Base-by-base conservation (phyloP, 2,797 vertebrate species). In the Poeciliopsis turneri region DNA sequence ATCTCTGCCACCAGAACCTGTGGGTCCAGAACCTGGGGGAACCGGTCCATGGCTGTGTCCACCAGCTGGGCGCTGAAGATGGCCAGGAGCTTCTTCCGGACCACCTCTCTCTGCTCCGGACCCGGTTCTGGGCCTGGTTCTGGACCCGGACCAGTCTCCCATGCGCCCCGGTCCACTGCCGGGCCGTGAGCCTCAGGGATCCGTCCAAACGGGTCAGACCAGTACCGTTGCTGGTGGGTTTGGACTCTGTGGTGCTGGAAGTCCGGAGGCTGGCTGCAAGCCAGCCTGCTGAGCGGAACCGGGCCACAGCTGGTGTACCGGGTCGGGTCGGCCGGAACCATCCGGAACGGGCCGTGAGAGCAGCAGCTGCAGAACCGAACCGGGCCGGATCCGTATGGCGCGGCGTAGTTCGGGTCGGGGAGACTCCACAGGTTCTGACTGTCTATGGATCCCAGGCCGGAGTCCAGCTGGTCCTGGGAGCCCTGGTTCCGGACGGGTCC, bases 381-480 rank as follows among this genome's bases (percentile, higher is more conserved):
- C 30, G 66, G 78, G 4, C 66, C 6, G 66, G 84, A 83, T 41
- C 78, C 69, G 33, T 87, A 81, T 0, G 76, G 18, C 12, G 12
- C 12, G 25, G 74, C 80, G 18, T 85, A 86, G 69, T 76, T 71
- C 55, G 64, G 85, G 18, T 94, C 91, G 23, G 69, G 45, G 33
- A 79, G 66, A 46, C 82, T 84, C 81, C 80, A 16, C 0, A 55
- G 61, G 13, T 77, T 30, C n/a, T 89, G 92, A 72, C 84, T 88
- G 51, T 95, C 95, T 6, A 95, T 93, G 28, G 95, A 96, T 71
- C 95, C 94, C 43, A 96, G 80, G 46, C 95, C 95, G 3, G 95
- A 96, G 88, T 96, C 95, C 78, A 95, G 88, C 75, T 84, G 86
- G 76, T 95, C 93, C 43, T 92, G 91, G 66, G 92, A 93, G 30